Base-by-base conservation (phyloP, 2,113 vertebrate species). In the Clinocottus analis region DNA sequence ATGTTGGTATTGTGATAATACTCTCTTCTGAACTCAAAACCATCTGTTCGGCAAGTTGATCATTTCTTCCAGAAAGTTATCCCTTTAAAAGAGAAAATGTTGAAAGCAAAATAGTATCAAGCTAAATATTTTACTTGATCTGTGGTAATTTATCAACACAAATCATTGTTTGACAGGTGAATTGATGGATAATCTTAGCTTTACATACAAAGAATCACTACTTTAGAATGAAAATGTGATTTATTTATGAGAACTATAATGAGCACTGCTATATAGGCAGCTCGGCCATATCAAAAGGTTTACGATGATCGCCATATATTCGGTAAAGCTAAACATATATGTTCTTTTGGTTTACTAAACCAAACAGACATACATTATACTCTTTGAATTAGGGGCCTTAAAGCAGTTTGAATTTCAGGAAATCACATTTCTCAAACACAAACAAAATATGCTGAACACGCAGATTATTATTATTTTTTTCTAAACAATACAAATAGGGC, bases 1-100 rank as follows among this genome's bases (percentile, higher is more conserved):
- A 94, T 96, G 94, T 95, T 96, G 94, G 86, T 91, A 95, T 95
- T 96, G 95, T 97, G 94, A 95, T 95, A 67, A 94, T 94, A 92
- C 94, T 89, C 90, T 90, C 93, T 95, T 78, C 94, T 25, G 89
- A 71, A 90, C 27, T 70, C 21, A 6, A 68, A 95, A 94, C 95
- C 94, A 96, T 96, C 95, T 97, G 95, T 91, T 90, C 82, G 86
- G 85, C 83, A 91, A 93, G 94, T 93, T 91, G 91, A 89, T 93
- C 91, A 94, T 92, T 84, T 89, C 89, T 75, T 33, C 4, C 81
- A 66, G 89, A 88, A 84, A 90, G 86, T 61, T 78, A 79, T 85
- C 67, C 91, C 83, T 88, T 89, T 86, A 89, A 91, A 83, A 92
- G 90, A 91, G 88, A 92, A 92, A 78, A 93, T 94, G 92, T 41